Conservation (phyloP, 1,140 invertebrate genomes). For the Steinernema khuongi region DNA sequence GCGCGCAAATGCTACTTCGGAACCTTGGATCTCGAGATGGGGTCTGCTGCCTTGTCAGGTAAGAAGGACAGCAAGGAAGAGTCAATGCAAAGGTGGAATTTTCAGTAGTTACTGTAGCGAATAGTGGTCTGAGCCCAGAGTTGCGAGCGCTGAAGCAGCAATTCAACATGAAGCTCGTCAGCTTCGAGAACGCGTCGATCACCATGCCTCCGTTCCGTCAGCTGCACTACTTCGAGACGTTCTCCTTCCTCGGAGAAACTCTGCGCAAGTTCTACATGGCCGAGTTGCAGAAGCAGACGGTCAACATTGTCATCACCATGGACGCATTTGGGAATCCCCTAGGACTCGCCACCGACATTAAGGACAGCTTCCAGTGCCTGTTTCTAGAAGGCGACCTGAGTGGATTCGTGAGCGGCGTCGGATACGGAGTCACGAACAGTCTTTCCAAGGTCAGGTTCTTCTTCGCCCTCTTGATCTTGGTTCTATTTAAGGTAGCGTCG, state of each 20-base stretch:
- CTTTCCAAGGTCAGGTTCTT: constrained; percentile 79
- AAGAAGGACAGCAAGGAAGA: not conserved
- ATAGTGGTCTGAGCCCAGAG: constrained; percentile 71
- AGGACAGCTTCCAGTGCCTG: constrained; percentile 84
- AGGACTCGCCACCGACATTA: constrained; percentile 87
- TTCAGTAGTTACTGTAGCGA: constrained; percentile 61
- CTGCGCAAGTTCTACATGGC: constrained; percentile 61
- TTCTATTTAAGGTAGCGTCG: constrained; percentile 64
- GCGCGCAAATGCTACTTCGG: constrained; percentile 76
- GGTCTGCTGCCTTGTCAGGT: constrained; percentile 40
- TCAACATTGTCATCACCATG: constrained; percentile 85
- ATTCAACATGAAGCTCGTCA: constrained; percentile 78
- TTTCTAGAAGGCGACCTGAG: constrained; percentile 81
- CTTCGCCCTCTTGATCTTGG: constrained; percentile 22
- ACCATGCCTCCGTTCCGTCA: constrained; percentile 65
- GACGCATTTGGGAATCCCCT: constrained; percentile 95
- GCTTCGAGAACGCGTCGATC: constrained; percentile 91
- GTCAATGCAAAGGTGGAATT: constrained; percentile 10
- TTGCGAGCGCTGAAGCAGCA: constrained; percentile 76
- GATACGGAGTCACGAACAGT: constrained; percentile 91
- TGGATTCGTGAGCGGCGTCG: constrained; percentile 85
- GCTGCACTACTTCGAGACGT: constrained; percentile 58
- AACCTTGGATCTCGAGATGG: constrained; percentile 66
- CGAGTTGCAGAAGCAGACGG: constrained; percentile 89
- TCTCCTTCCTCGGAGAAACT: constrained; percentile 49